Conservation (phyloP, 2,113 vertebrate genomes). For the Boulengeromyrus knoepffleri region DNA sequence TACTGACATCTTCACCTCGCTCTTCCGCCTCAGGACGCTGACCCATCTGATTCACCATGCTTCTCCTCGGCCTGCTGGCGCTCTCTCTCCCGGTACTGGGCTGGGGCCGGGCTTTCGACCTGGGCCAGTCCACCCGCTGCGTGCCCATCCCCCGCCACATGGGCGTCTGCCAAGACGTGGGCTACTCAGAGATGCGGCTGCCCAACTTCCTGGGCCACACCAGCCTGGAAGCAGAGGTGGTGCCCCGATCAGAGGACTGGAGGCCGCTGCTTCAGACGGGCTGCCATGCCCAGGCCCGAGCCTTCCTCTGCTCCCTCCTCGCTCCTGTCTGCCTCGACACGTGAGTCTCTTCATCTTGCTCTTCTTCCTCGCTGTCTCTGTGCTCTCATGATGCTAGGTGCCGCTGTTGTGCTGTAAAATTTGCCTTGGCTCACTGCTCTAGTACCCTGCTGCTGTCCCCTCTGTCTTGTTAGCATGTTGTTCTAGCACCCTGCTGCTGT, state of each 20-base stretch:
- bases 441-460: neutral
- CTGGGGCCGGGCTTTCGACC: slow-evolving; percentile 57
- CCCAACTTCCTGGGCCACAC: slow-evolving; percentile 82
- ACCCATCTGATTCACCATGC: slow-evolving; percentile 37
- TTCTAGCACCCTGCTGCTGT: neutral
- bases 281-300: slow-evolving; percentile 73
- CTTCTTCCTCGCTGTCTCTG: neutral
- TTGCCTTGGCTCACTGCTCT: neutral
- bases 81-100: slow-evolving; percentile 33
- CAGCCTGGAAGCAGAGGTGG: slow-evolving; percentile 67
- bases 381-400: neutral
- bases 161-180: slow-evolving; percentile 69
- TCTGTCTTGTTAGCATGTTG: neutral
- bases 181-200: slow-evolving; percentile 81
- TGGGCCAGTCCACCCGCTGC: slow-evolving; percentile 78
- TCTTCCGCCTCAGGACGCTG: slow-evolving; percentile 18
- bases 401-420: neutral
- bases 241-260: slow-evolving; percentile 71
- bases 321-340: slow-evolving; percentile 79
- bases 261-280: slow-evolving; percentile 63
- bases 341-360: slow-evolving; percentile 53
- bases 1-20: neutral
- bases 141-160: slow-evolving; percentile 73
- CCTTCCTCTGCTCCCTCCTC: slow-evolving; percentile 77
- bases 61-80: slow-evolving; percentile 23